Conservation (phyloP, 2,888 invertebrate species). For the Sinelater perroti region DNA sequence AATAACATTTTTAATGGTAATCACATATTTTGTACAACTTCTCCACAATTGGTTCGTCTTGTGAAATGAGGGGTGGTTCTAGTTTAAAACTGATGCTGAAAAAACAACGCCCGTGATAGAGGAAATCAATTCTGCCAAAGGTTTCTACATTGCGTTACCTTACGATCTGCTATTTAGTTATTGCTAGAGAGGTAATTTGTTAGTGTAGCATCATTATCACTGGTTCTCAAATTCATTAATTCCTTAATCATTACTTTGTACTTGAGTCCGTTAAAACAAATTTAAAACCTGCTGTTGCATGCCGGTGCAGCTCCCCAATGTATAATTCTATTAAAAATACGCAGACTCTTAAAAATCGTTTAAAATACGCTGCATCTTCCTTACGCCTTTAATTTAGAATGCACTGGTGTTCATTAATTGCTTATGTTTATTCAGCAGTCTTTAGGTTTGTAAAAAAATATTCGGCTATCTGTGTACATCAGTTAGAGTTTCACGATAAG, state of each 20-base stretch:
- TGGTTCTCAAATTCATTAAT: slow-evolving; percentile 27
- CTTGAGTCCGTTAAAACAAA: slow-evolving; percentile 23
- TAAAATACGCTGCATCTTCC: slow-evolving; percentile 6
- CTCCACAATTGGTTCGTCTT: slow-evolving; percentile 4
- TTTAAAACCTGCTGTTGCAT: slow-evolving; percentile 13
- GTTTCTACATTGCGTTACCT: neutral
- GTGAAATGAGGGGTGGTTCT: neutral
- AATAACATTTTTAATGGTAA: slow-evolving; percentile 28
- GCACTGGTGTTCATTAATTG: slow-evolving; percentile 36
- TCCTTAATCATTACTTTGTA: slow-evolving; percentile 35
- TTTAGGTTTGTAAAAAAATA: slow-evolving; percentile 26
- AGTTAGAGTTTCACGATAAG: slow-evolving; percentile 30
- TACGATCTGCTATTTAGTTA: slow-evolving; percentile 14
- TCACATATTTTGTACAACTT: slow-evolving; percentile 26
- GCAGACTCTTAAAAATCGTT: slow-evolving; percentile 15
- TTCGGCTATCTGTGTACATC: slow-evolving; percentile 24
- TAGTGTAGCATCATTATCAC: slow-evolving; percentile 28
- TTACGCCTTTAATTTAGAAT: slow-evolving; percentile 25
- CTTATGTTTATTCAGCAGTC: slow-evolving; percentile 35
- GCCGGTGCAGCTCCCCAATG: slow-evolving; percentile 4
- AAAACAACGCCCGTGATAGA: neutral
- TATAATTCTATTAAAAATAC: slow-evolving; percentile 31
- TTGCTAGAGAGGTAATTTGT: slow-evolving; percentile 28
- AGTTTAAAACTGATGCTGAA: neutral
- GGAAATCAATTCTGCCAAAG: neutral